Base-by-base conservation (phyloP, 2,797 vertebrate species). In the Helarctos malayanus region DNA sequence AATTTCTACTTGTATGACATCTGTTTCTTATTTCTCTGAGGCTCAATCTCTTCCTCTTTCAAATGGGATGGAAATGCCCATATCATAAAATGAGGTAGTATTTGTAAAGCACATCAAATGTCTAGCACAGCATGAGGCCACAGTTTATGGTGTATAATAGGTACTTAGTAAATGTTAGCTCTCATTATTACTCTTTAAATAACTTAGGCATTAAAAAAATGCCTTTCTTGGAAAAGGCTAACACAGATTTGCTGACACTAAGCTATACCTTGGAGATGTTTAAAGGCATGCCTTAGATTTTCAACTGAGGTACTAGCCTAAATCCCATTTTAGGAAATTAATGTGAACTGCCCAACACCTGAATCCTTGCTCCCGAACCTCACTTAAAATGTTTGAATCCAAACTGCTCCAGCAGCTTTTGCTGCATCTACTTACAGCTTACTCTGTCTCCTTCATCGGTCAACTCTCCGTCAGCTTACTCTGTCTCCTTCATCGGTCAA, bases 371-470 rank as follows among this genome's bases (percentile, higher is more conserved):
- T 65, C 7, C n/a, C 21, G 38, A 27, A 38, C 47, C 29, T 52
- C 91, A 75, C 18, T 61, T 65, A 76, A 61, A 14, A 83, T 11
- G 29, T 85, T n/a, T 56, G 71, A 75, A 63, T 71, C 27, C 32
- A 91, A 38, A 81, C 13, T 85, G 38, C 23, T 91, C 25, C 69
- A 61, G 9, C 11, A 84, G 32, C 38, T 86, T 91, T 91, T 91
- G 25, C 47, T 91, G 11, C 11, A 47, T 91, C 47, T 80, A 23
- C 38, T 38, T 38, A 38, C 38, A 99, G 99, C 96, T 97, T 97
- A 99, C 98, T 98, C 99, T 98, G 98, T 99, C 98, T 98, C 95
- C 97, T 98, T 98, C 98, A 98, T 98, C 98, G 98, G 98, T 98
- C 98, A 99, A 98, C 98, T 98, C 98, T 98, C 98, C 97, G 98